Evolutionary conservation across 2,113 vertebrate genomes (phyloP).

Genomic region (Tylochromis polylepis): DNA sequence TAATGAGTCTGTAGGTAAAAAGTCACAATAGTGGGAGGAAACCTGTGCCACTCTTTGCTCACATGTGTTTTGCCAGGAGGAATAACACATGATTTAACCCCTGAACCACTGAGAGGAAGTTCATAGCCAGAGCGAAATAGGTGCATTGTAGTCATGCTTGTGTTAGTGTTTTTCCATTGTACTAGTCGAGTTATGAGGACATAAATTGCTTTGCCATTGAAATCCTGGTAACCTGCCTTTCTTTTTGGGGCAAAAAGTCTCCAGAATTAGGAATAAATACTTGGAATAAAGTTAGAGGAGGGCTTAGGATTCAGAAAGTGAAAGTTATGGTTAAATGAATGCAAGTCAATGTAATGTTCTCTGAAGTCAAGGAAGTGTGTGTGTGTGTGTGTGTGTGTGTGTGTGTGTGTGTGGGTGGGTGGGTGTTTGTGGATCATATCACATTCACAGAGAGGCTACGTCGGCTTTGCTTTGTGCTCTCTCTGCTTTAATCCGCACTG

Average conservation of each 20-base stretch:
- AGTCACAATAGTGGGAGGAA: not conserved
- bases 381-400: not conserved
- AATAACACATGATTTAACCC: conserved; percentile 29
- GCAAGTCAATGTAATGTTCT: not conserved
- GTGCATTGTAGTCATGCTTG: not conserved
- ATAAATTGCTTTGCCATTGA: not conserved
- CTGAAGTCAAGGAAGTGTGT: not conserved
- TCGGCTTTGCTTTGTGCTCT: not conserved
- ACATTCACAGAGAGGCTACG: not conserved
- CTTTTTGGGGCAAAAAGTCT: not conserved
- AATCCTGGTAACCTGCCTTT: not conserved
- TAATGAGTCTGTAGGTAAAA: conserved; percentile 6
- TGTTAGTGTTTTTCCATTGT: not conserved
- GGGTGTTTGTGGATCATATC: not conserved
- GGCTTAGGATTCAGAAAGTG: not conserved
- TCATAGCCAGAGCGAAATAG: not conserved
- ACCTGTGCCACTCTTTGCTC: not conserved
- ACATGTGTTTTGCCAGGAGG: conserved; percentile 40
- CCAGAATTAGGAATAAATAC: not conserved
- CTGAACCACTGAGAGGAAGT: not conserved
- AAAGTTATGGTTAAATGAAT: not conserved
- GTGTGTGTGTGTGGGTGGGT: not conserved
- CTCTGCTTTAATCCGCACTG: conserved; percentile 16
- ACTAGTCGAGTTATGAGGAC: not conserved
- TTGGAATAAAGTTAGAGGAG: not conserved